Evolutionary conservation across 2,888 invertebrate species (phyloP).

Genomic region (Epinotia nisella): DNA sequence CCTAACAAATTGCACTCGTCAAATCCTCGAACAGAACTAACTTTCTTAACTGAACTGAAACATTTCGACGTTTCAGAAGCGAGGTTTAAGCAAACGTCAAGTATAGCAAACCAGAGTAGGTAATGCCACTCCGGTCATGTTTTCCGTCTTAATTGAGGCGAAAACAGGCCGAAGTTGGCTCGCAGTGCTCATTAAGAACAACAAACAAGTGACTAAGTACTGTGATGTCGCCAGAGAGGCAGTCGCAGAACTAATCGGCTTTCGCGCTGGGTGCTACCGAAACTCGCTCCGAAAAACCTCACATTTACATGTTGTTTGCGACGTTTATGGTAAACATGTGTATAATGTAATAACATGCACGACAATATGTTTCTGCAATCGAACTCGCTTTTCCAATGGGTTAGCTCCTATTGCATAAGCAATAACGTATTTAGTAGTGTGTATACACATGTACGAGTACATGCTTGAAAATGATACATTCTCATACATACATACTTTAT

Average conservation of each 20-base stretch:
- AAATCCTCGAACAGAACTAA: constrained; percentile 33
- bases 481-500: no score
- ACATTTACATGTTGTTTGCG: constrained; percentile 45
- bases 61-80: constrained; percentile 41
- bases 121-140: constrained; percentile 75
- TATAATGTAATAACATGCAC: constrained; percentile 40
- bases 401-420: constrained; percentile 29
- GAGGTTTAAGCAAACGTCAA: constrained; percentile 47
- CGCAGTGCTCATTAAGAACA: constrained; percentile 82
- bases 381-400: constrained; percentile 41
- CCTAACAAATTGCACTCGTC: constrained; percentile 41
- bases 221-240: constrained; percentile 57
- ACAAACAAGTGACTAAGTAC: constrained; percentile 82
- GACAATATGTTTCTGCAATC: constrained; percentile 38
- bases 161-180: constrained; percentile 78
- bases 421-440: constrained; percentile 18
- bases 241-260: constrained; percentile 78
- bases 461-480: background rate
- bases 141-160: constrained; percentile 81
- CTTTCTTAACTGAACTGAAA: constrained; percentile 44
- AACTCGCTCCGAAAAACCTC: constrained; percentile 49
- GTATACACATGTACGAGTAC: background rate
- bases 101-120: constrained; percentile 60
- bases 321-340: constrained; percentile 44
- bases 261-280: constrained; percentile 59